These are phyloP conservation scores for Holotrichia oblita DNA, from an alignment of 1,140 invertebrate species.

Conservation along the genomic window DNA sequence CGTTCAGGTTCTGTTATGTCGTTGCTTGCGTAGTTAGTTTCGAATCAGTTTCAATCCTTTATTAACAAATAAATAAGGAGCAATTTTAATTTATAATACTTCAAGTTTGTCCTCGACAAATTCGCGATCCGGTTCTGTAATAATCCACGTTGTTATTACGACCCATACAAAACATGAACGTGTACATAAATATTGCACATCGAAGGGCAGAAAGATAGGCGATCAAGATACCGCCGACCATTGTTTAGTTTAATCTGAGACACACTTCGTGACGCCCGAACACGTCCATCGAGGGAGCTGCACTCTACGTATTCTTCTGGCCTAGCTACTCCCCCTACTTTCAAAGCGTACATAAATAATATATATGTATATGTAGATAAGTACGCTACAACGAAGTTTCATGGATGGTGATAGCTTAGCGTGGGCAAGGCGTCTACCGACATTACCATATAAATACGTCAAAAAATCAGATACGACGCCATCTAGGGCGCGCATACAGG, in stretches of 20 bases:
- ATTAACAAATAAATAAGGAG: too few relatives aligned
- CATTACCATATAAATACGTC: constrained; percentile 17
- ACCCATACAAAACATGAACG: background rate
- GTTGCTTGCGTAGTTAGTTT: too few relatives aligned
- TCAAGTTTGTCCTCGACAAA: background rate
- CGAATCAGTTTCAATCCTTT: too few relatives aligned
- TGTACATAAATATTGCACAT: background rate
- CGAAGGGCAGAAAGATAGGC: background rate
- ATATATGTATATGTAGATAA: too few relatives aligned
- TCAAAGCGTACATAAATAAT: background rate
- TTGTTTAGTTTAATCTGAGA: background rate
- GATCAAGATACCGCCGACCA: constrained; percentile 1
- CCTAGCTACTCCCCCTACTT: background rate
- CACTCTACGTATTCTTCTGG: background rate
- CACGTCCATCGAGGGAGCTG: background rate
- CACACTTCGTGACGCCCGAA: constrained; percentile 5
- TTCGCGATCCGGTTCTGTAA: background rate
- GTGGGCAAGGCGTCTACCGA: background rate
- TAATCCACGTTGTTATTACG: background rate
- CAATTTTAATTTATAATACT: too few relatives aligned
- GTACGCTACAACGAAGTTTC: too few relatives aligned
- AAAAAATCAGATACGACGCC: constrained; percentile 7
- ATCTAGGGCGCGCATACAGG: background rate
- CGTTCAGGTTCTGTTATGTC: background rate
- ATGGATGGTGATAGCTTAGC: background rate